Percentiles rank a stretch among this genome's conserved stretches.
Conservation (phyloP, 2,888 invertebrate species). For the Xylocampa areola region DNA sequence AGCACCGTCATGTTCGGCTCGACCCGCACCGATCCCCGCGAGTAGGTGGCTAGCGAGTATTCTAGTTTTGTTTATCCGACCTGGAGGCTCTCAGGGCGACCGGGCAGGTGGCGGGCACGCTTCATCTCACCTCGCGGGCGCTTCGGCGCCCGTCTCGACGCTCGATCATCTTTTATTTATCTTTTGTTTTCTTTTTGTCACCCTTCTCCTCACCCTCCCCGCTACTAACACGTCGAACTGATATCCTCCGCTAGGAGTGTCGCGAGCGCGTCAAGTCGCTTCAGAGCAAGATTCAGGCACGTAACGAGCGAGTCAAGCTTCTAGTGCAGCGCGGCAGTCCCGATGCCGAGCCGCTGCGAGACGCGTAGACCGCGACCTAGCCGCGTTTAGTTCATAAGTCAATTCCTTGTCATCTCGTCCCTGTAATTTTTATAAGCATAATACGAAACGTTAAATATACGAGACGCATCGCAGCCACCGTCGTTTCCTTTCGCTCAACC, state of each 20-base stretch:
- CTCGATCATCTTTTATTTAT: conserved; percentile 71
- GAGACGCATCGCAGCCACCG: conserved; percentile 81
- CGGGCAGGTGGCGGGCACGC: conserved; percentile 70
- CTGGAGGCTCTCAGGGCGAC: conserved; percentile 70
- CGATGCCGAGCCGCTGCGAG: conserved; percentile 93
- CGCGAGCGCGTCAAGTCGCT: conserved; percentile 96
- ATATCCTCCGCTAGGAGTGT: conserved; percentile 92
- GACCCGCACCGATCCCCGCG: conserved; percentile 66
- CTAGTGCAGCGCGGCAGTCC: conserved; percentile 96
- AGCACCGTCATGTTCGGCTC: conserved; percentile 70
- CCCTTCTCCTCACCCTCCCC: conserved; percentile 75
- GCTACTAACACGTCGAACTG: conserved; percentile 80
- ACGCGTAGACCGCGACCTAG: conserved; percentile 87
- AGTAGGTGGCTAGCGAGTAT: conserved; percentile 79
- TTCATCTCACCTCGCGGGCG: conserved; percentile 73
- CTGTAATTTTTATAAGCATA: conserved; percentile 75
- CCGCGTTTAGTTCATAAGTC: conserved; percentile 74
- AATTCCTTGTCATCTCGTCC: conserved; percentile 75
- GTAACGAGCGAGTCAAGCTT: conserved; percentile 96
- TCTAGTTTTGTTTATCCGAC: conserved; percentile 80
- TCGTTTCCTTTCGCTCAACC: conserved; percentile 80
- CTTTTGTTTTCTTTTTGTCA: conserved; percentile 84
- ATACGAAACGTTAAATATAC: conserved; percentile 77
- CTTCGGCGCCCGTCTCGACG: conserved; percentile 61
- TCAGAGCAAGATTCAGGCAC: conserved; percentile 96